Evolutionary conservation across 1,140 invertebrate genomes (phyloP).

Genomic region (Tetraneura akinire): DNA sequence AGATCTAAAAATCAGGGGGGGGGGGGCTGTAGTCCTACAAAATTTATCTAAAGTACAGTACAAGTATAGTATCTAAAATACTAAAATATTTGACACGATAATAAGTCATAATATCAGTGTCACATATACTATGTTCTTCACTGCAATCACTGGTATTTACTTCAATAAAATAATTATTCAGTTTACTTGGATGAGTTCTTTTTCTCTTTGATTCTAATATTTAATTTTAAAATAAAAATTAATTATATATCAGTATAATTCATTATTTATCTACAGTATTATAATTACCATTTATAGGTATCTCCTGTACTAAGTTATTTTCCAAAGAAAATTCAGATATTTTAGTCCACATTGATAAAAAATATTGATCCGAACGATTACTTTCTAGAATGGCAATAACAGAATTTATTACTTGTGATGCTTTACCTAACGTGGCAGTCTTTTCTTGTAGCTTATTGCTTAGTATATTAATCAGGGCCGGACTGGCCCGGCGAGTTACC

Average conservation of each 20-base stretch:
- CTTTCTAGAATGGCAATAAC: background rate
- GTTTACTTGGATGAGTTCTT: background rate
- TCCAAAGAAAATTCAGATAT: background rate
- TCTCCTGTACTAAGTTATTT: background rate
- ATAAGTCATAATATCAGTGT: background rate
- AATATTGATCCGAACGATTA: background rate
- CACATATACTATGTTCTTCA: background rate
- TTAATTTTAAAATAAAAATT: background rate
- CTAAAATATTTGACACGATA: conserved; percentile 1
- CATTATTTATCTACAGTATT: background rate
- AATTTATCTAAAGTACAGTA: no score
- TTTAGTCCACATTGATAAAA: conserved; percentile 2
- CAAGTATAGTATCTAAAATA: no score
- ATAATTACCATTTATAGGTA: background rate
- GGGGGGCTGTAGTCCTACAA: no score
- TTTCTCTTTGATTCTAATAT: conserved; percentile 1
- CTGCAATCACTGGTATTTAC: background rate
- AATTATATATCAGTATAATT: background rate
- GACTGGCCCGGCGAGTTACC: no score
- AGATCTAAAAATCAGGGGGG: no score
- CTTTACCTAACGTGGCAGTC: background rate
- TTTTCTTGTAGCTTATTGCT: background rate
- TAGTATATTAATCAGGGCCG: background rate
- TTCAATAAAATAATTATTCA: background rate
- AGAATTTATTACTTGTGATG: conserved; percentile 4